Evolutionary conservation across 2,113 vertebrate genomes (phyloP).

Genomic region (Arizona elegans): DNA sequence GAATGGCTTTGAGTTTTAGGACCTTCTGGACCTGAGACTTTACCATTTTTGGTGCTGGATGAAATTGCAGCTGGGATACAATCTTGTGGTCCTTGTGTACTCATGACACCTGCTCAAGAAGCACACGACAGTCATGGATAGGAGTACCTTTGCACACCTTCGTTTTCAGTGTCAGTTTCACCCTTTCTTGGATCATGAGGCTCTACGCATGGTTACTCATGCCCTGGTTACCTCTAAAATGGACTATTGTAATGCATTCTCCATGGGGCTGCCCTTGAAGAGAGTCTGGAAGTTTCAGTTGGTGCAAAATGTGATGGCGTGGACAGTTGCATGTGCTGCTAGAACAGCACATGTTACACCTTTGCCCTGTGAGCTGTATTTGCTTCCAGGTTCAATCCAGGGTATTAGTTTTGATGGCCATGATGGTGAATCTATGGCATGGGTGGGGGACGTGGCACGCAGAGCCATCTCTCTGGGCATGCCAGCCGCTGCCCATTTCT

Average conservation of each 20-base stretch:
- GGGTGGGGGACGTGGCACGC: no score
- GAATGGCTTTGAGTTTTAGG: not conserved
- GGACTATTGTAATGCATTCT: not conserved
- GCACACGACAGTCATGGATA: not conserved
- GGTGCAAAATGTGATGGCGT: not conserved
- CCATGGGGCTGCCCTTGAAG: not conserved
- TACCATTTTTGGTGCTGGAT: not conserved
- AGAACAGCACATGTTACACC: not conserved
- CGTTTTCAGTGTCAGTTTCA: not conserved
- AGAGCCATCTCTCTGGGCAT: no score
- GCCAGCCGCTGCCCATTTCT: no score
- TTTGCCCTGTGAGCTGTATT: not conserved
- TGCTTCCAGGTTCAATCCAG: not conserved
- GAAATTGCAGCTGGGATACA: not conserved
- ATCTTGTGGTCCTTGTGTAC: not conserved
- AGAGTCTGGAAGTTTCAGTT: not conserved
- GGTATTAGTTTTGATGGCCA: not conserved
- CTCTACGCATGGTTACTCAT: not conserved
- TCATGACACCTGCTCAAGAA: not conserved
- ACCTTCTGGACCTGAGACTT: not conserved
- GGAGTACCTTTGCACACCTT: not conserved
- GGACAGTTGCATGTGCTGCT: not conserved
- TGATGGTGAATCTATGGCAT: no score
- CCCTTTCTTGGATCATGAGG: not conserved
- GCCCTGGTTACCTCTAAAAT: not conserved